These are phyloP conservation scores for Watersipora subatra DNA, from an alignment of 1,140 invertebrate genomes.

Conservation along the genomic window DNA sequence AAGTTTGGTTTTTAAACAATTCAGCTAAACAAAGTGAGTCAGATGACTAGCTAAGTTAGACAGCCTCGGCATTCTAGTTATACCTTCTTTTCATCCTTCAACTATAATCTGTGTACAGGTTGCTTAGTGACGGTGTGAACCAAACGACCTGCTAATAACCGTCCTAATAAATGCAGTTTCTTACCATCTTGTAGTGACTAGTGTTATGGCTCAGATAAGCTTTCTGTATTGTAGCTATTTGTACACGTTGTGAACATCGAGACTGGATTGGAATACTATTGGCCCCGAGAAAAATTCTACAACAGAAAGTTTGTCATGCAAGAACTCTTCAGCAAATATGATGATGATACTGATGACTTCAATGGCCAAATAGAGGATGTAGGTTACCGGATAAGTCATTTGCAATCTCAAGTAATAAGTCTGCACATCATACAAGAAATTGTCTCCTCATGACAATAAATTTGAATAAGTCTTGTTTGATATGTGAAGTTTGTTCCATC, in stretches of 20 bases:
- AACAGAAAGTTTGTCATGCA: constrained; percentile 51
- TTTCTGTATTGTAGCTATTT: constrained; percentile 41
- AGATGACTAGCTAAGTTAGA: constrained; percentile 5
- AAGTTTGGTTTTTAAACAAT: constrained; percentile 9
- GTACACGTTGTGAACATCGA: constrained; percentile 47
- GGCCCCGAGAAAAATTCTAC: constrained; percentile 47
- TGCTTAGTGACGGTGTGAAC: too few species aligned
- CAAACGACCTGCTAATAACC: too few species aligned
- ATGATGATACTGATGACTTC: constrained; percentile 42
- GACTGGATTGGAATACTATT: constrained; percentile 47
- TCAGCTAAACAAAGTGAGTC: constrained; percentile 5
- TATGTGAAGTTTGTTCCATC: too few species aligned
- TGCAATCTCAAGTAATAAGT: background rate
- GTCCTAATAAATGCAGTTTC: too few species aligned
- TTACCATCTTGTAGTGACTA: too few species aligned
- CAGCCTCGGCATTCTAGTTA: background rate
- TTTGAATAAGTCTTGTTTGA: too few species aligned
- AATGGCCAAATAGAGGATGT: background rate
- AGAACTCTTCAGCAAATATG: constrained; percentile 50
- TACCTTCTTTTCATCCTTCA: background rate
- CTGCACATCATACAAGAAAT: too few species aligned
- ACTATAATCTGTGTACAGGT: too few species aligned
- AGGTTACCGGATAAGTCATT: background rate
- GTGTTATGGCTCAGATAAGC: too few species aligned
- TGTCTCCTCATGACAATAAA: too few species aligned